Percentiles rank a stretch among this genome's conserved stretches.
Conservation (phyloP, 2,113 vertebrate species). For the Alethe diademata region DNA sequence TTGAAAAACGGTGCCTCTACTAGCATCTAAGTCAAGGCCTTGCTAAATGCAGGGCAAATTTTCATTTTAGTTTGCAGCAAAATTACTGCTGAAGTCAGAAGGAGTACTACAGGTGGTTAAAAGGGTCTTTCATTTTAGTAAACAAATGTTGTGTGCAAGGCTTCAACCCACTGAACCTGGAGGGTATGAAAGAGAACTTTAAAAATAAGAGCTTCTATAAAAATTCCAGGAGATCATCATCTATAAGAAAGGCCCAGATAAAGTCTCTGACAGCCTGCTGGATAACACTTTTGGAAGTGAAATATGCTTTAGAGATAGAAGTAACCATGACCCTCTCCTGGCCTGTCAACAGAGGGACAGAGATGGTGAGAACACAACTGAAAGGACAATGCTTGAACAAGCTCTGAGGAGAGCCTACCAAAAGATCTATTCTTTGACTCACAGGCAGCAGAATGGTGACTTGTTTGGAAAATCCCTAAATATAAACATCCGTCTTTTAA, state of each 20-base stretch:
- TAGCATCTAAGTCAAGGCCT: constrained; percentile 4
- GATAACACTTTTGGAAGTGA: not conserved
- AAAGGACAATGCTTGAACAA: not conserved
- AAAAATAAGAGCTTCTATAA: not conserved
- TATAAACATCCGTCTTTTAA: not conserved
- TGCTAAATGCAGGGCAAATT: not conserved
- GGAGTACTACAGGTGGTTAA: not conserved
- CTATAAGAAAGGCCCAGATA: not conserved
- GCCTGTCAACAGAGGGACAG: not conserved
- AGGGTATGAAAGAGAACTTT: not conserved
- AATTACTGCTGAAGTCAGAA: not conserved
- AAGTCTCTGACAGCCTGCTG: not conserved
- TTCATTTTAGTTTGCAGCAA: not conserved
- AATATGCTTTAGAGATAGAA: not conserved
- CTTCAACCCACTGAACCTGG: not conserved
- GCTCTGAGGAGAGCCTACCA: not conserved
- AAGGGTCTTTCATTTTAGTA: not conserved
- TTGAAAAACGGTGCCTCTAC: constrained; percentile 35
- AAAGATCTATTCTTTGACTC: not conserved
- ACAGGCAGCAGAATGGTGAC: not conserved
- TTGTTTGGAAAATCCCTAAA: not conserved
- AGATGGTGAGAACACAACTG: not conserved
- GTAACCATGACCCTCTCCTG: not conserved
- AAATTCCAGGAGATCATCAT: not conserved
- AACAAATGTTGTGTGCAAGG: not conserved